Conservation (phyloP, 2,888 invertebrate genomes). For the Clivina fossor region DNA sequence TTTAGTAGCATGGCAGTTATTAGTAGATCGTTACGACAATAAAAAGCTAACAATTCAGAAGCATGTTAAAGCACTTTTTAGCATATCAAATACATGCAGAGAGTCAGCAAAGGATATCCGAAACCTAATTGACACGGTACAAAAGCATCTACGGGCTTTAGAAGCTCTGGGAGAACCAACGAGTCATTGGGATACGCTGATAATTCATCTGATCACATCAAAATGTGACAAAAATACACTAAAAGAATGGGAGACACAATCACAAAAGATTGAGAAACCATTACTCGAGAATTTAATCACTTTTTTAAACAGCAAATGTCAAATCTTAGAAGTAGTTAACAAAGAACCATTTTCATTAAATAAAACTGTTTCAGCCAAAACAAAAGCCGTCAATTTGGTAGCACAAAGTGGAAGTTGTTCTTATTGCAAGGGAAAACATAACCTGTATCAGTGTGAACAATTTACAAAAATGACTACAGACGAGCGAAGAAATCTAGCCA, state of each 20-base stretch:
- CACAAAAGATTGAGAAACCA: not conserved
- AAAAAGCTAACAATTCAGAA: not conserved
- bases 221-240: not conserved
- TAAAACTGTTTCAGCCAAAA: no score
- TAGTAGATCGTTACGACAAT: no score
- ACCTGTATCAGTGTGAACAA: no score
- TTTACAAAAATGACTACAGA: no score
- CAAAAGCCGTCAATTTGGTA: no score
- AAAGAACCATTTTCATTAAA: no score
- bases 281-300: conserved; percentile 1
- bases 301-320: not conserved
- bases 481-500: no score
- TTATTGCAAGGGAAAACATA: no score
- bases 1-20: no score
- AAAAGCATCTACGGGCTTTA: conserved; percentile 8
- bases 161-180: conserved; percentile 7
- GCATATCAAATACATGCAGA: not conserved
- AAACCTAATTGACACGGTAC: not conserved
- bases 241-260: not conserved
- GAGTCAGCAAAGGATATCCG: not conserved
- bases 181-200: not conserved
- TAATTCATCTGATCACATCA: conserved; percentile 4
- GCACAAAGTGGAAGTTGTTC: no score
- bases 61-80: conserved; percentile 5
- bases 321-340: conserved; percentile 6